phyloP scores from a whole-genome alignment of 2,797 vertebrate species.

The Columba guinea region DNA sequence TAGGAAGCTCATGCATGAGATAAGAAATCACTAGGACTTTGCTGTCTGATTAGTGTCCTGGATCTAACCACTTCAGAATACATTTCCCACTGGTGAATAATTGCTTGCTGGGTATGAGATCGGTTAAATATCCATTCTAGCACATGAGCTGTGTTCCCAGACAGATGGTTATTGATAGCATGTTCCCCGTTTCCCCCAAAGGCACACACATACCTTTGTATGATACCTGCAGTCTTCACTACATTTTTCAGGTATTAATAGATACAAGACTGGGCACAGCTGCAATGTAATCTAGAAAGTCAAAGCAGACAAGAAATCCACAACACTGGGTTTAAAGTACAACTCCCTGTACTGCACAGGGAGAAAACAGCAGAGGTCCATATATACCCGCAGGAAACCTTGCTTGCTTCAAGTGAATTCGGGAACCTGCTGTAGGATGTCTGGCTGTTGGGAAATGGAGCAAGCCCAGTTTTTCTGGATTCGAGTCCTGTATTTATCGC shows the following conservation, averaged over 20 bases:
- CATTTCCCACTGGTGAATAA: not conserved
- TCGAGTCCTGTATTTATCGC: not conserved
- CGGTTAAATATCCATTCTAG: too few relatives aligned
- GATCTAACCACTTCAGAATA: not conserved
- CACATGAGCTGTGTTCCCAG: not conserved
- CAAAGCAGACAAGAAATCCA: not conserved
- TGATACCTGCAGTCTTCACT: accelerated
- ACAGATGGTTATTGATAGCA: too few relatives aligned
- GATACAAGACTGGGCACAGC: accelerated
- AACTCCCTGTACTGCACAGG: accelerated
- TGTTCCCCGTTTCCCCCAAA: not conserved
- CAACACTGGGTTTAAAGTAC: accelerated
- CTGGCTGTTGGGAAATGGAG: accelerated
- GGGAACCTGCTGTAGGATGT: not conserved
- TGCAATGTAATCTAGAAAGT: accelerated
- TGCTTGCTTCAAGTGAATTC: accelerated
- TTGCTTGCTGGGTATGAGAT: not conserved
- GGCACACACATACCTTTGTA: not conserved
- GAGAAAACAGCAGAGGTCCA: accelerated
- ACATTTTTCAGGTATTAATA: too few relatives aligned
- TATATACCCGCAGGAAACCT: accelerated
- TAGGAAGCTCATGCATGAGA: not conserved
- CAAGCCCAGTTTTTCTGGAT: not conserved
- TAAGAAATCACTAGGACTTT: not conserved
- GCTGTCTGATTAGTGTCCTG: not conserved